Evolutionary conservation across 2,888 invertebrate genomes (phyloP), one percentile per base, ranked within the genome.

Genomic region (Napeogenes inachia): DNA sequence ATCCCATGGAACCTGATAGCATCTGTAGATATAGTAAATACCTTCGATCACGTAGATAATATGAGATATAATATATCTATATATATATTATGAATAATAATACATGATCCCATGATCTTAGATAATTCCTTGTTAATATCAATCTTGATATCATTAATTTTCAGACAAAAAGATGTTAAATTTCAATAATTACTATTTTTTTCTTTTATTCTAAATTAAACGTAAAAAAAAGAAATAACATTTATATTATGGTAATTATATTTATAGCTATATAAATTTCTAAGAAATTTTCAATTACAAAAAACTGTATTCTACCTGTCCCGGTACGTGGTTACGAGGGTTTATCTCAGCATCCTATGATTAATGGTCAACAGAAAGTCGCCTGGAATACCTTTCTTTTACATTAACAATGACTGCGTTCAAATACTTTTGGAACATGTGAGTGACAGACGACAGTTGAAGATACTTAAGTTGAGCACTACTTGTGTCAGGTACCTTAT

Each of bases 321-420:
- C 70, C 70, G 67, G 66, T 75, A 57, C 57, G 38, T 59, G 38
- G 70, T 62, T 73, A 71, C 75, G 73, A 70, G 80, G 81, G 81
- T 84, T 83, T 86, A 85, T 87, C 86, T 84, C 71, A 71, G 68
- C 81, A 74, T 78, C 75, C 79, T 82, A 87, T 89, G 89, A 89
- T 88, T 85, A 88, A 90, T 90, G 84, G 75, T 73, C 74, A 70
- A 82, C 81, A 74, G 75, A 80, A 73, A 82, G 80, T 77, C 77
- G 76, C 74, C 73, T 77, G 77, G 78, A 78, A 83, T 82, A 79
- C 80, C 83, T 82, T 82, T 84, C 80, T 81, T 77, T 77, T 74
- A 69, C 74, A 72, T 80, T 78, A 80, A 88, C 85, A 86, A 87
- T 84, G 77, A 77, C 70, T 38, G 72, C 75, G 75, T 75, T 74